Evolutionary conservation across 2,888 invertebrate genomes (phyloP).

Genomic region (Drosophila rellima): DNA sequence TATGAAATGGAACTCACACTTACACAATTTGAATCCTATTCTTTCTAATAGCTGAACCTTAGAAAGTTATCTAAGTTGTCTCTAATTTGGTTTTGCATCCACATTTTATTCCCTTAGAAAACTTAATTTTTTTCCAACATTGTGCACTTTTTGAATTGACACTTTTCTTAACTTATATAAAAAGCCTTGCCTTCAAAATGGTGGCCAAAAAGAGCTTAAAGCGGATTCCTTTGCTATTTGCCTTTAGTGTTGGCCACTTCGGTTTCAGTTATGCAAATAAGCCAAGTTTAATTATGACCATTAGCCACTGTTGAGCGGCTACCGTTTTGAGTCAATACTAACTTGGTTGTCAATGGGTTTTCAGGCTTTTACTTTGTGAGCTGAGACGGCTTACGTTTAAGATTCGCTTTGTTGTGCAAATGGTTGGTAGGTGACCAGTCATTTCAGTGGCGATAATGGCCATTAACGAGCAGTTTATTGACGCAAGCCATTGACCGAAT

Average conservation of each 20-base stretch:
- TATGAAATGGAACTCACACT: background rate
- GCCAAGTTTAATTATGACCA: constrained; percentile 79
- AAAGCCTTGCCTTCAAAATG: constrained; percentile 18
- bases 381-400: constrained; percentile 24
- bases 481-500: constrained; percentile 69
- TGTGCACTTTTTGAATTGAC: background rate
- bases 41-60: background rate
- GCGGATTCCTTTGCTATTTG: constrained; percentile 31
- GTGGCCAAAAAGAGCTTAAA: constrained; percentile 7
- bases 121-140: no score
- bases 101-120: no score
- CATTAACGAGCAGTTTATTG: constrained; percentile 66
- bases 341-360: constrained; percentile 16
- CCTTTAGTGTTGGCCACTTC: constrained; percentile 30
- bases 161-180: background rate
- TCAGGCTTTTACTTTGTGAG: constrained; percentile 8
- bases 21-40: background rate
- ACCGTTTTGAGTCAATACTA: constrained; percentile 76
- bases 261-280: constrained; percentile 70
- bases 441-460: constrained; percentile 35
- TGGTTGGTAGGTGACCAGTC: constrained; percentile 17
- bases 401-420: constrained; percentile 57
- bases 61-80: no score
- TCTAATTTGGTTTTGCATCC: no score
- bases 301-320: constrained; percentile 83